A percentile compares a stretch with the other conserved stretches of the same genome.
phyloP scores from a whole-genome alignment of 2,888 invertebrate genomes.

The Catocala nupta region DNA sequence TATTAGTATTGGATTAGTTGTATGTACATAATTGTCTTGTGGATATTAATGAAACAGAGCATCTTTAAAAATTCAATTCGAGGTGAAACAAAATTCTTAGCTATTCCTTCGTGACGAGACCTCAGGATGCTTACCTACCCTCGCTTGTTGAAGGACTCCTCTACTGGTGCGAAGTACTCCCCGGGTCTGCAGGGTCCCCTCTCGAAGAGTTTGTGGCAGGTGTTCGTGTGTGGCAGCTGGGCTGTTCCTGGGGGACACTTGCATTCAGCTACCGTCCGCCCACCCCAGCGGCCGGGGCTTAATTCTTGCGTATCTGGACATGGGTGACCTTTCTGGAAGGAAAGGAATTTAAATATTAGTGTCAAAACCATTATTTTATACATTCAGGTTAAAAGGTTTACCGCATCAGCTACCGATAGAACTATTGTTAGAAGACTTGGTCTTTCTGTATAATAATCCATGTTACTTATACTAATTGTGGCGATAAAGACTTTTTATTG shows the following conservation, averaged over 20 bases:
- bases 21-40: no score
- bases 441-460: no score
- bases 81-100: background rate
- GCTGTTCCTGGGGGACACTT: constrained; percentile 94
- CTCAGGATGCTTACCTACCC: constrained; percentile 82
- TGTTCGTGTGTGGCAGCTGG: constrained; percentile 89
- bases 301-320: constrained; percentile 95
- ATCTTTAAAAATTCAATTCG: no score
- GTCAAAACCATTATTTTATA: no score
- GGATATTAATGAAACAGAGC: no score
- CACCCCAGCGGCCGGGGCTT: constrained; percentile 88
- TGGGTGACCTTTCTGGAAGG: constrained; percentile 89
- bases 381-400: no score
- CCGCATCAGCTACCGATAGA: no score
- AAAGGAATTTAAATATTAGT: no score
- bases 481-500: no score
- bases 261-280: constrained; percentile 91
- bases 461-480: no score
- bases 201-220: constrained; percentile 92
- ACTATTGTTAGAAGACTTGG: no score
- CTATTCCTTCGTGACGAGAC: background rate
- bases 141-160: constrained; percentile 84
- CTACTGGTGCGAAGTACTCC: constrained; percentile 92
- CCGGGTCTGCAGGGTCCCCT: constrained; percentile 91
- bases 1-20: no score